Percentiles rank a stretch among this genome's conserved stretches.
phyloP scores from a whole-genome alignment of 2,888 invertebrate genomes.

The Caenorhabditis sp. region DNA sequence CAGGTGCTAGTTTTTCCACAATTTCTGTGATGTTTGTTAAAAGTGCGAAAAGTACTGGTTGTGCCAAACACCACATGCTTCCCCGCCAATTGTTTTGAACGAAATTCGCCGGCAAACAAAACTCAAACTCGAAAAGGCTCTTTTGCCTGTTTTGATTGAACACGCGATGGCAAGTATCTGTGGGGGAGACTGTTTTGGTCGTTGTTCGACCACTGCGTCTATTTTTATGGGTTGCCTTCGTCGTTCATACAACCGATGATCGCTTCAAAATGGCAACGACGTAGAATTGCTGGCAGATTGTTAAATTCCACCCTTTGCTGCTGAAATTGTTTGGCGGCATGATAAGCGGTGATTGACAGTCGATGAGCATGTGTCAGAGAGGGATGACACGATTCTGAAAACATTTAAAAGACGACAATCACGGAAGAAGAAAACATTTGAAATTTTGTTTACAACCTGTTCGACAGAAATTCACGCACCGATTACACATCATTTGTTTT shows the following conservation, averaged over 20 bases:
- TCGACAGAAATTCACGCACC: not conserved
- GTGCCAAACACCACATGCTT: not conserved
- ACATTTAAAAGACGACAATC: not conserved
- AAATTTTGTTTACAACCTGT: conserved; percentile 24
- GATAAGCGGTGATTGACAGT: conserved; percentile 23
- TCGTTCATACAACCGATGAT: conserved; percentile 16
- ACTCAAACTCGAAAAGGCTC: conserved; percentile 28
- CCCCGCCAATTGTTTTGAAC: not conserved
- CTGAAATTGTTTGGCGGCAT: not conserved
- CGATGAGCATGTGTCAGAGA: not conserved
- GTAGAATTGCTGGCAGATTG: conserved; percentile 2
- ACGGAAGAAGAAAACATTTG: no score
- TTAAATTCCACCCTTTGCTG: not conserved
- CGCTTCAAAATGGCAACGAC: conserved; percentile 10
- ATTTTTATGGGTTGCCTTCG: conserved; percentile 41
- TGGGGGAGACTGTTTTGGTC: conserved; percentile 32
- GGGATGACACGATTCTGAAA: not conserved
- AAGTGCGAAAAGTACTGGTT: no score
- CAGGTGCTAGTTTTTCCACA: no score
- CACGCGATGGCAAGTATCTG: conserved; percentile 1
- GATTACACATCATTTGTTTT: conserved; percentile 23
- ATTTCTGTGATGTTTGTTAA: no score
- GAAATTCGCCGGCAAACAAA: not conserved
- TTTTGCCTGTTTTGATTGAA: conserved; percentile 24
- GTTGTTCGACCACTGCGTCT: conserved; percentile 33